Percentiles rank a stretch among this genome's conserved stretches.
Evolutionary conservation across 2,888 invertebrate genomes (phyloP).

Genomic region (Ischnus inquisitorius): DNA sequence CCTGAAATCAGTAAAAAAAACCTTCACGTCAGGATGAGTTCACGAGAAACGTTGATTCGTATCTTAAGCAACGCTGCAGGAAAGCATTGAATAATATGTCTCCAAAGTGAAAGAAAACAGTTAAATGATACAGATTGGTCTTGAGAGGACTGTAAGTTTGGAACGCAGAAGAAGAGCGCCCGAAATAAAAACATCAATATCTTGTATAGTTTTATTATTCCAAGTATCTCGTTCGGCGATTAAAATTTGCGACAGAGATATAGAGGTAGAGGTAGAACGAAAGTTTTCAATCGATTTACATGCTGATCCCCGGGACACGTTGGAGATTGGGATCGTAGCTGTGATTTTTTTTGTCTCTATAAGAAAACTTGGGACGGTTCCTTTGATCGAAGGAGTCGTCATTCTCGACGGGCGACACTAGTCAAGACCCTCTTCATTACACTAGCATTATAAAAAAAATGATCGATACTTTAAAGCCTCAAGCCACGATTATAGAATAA

Average conservation of each 20-base stretch:
- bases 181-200: constrained; percentile 58
- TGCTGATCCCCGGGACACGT: constrained; percentile 21
- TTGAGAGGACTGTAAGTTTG: constrained; percentile 32
- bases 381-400: constrained; percentile 16
- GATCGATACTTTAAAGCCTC: neutral
- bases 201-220: constrained; percentile 64
- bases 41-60: constrained; percentile 49
- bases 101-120: neutral
- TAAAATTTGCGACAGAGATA: constrained; percentile 55
- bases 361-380: neutral
- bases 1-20: constrained; percentile 71
- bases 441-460: constrained; percentile 15
- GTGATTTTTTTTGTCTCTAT: neutral
- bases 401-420: constrained; percentile 27
- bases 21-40: constrained; percentile 66
- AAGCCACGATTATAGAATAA: constrained; percentile 4
- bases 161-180: constrained; percentile 25
- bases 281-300: constrained; percentile 36
- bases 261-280: constrained; percentile 56
- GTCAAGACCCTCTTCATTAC: constrained; percentile 37
- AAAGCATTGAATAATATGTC: neutral
- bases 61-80: constrained; percentile 40
- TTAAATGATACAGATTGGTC: constrained; percentile 11
- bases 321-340: constrained; percentile 1
- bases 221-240: constrained; percentile 58